Evolutionary conservation across 2,113 vertebrate genomes (phyloP), one percentile per base, ranked within the genome.

Genomic region (Harpagus bidentatus): DNA sequence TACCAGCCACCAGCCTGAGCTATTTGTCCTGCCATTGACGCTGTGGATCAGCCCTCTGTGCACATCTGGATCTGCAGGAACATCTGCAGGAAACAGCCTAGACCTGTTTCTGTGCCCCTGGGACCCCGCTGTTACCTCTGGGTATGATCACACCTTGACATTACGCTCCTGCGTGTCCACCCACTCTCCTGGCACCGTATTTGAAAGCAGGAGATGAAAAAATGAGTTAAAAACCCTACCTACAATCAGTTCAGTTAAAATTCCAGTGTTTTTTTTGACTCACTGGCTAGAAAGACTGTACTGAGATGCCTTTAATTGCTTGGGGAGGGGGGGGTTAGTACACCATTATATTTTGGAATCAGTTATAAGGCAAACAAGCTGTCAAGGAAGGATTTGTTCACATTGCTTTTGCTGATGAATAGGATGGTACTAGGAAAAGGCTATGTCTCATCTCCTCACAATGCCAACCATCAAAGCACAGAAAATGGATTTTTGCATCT

Each of bases 1-100:
- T 13, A 12, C 42, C 82, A 58, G 48, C 63, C 71, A 52, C 42
- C 38, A 67, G 48, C n/a, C 70, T 0, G 7, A 86, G 82, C 76
- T 29, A 38, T 10, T 21, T 29, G 4, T 42, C 16, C 74, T 47
- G 50, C 55, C 32, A 1, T 3, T 65, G 82, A 3, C 16, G 4
- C 38, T 13, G 53, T 0, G 0, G 67, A 40, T 47, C n/a, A 59
- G 56, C 81, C 42, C 52, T 45, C 52, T 1, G 8, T 13, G 38
- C 88, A 92, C 94, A 96, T 62, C 95, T 85, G 89, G 84, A 82
- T 48, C 65, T 71, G 56, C 81, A 91, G 84, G 56, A 91, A 95
- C 84, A 85, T 67, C 93, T 94, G 81, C 84, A 93, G 91, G 52
- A 76, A 91, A 22, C 56, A n/a, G 45, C 84, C 52, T 52, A 0